phyloP scores from a whole-genome alignment of 1,140 invertebrate species.

The Apolygus lucorum region DNA sequence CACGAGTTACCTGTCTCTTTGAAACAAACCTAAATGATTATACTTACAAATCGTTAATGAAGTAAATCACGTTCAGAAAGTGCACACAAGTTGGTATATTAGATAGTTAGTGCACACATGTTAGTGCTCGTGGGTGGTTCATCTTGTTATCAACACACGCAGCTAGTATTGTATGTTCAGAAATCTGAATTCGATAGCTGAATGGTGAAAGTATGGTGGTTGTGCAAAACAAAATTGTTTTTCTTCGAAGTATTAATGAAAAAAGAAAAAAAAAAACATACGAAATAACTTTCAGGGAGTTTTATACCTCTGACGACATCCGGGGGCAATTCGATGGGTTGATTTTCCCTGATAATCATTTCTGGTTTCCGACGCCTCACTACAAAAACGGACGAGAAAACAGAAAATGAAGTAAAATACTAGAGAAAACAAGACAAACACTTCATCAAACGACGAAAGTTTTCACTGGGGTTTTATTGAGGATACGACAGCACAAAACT shows the following conservation, averaged over 20 bases:
- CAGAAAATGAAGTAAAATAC: background rate
- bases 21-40: too few species aligned
- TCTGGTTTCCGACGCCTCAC: slow-evolving; percentile 66
- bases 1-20: too few species aligned
- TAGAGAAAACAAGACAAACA: too few species aligned
- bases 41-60: too few species aligned
- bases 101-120: too few species aligned
- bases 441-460: too few species aligned
- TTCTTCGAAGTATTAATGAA: background rate
- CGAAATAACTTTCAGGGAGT: background rate
- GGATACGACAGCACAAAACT: too few species aligned
- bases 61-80: too few species aligned
- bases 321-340: slow-evolving; percentile 76
- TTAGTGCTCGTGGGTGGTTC: too few species aligned
- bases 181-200: background rate
- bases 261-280: background rate
- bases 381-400: slow-evolving; percentile 32
- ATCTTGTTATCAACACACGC: too few species aligned
- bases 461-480: too few species aligned
- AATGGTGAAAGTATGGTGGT: background rate
- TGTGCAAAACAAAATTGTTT: background rate
- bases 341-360: slow-evolving; percentile 84
- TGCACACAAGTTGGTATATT: too few species aligned
- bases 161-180: background rate
- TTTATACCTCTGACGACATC: slow-evolving; percentile 78